Base-by-base conservation (phyloP, 2,888 invertebrate species). In the Rhagonycha fulva region DNA sequence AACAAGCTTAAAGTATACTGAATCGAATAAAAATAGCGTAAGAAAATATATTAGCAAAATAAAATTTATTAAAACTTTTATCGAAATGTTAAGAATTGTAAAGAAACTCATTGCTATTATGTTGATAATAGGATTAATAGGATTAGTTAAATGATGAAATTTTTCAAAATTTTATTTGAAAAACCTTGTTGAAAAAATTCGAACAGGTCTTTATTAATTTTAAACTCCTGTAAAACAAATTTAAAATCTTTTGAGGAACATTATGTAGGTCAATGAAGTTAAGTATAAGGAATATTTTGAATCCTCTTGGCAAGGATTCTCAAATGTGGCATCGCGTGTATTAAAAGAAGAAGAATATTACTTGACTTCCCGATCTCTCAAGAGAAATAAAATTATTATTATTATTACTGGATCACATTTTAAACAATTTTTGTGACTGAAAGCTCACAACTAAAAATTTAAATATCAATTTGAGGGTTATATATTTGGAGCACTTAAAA, bases 1-100 rank as follows among this genome's bases (percentile, higher is more conserved):
- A 76, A 76, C 76, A 72, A 76, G 68, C 72, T 70, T 76, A 72
- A 71, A 79, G 82, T 74, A 71, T 72, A 72, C 70, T 61, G 76
- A 77, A 74, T 67, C 68, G 67, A 76, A 71, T 72, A 74, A 70
- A 68, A 70, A 63, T 71, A 19, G 63, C 32, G 23, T 24, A 66
- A 11, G 70, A 30, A 74, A 70, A 62, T 62, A 62, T 14, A 68
- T 75, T 68, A 62, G 72, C 47, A 68, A 68, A 67, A 61, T 66
- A 74, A 70, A 67, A 47, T 70, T 70, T 62, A 66, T 62, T 23
- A 70, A 66, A 66, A 66, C 63, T 66, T 66, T 66, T 66, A 66
- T 14, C n/a, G 12, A 24, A 24, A 24, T 26, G 63, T n/a, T 66
- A 24, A 66, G n/a, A 66, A 14, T 24, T n/a, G n/a, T n/a, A n/a